phyloP scores from a whole-genome alignment of 2,113 vertebrate genomes.

The Aphelocoma coerulescens region DNA sequence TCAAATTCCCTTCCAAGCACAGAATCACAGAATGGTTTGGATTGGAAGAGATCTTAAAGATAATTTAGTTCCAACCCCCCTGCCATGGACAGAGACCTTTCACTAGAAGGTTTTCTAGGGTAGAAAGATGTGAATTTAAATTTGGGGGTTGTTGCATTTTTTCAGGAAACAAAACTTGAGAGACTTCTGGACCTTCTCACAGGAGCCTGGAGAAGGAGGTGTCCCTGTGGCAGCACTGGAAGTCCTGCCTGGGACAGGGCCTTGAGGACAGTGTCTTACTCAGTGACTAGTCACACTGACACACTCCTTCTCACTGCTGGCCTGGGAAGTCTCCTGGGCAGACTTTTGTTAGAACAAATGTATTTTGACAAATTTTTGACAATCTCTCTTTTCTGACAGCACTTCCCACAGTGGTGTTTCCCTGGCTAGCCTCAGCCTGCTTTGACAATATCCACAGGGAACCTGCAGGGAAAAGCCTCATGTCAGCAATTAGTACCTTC shows the following conservation, averaged over 20 bases:
- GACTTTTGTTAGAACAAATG: not conserved
- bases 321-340: not conserved
- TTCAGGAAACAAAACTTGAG: not conserved
- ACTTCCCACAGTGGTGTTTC: not conserved
- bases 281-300: not conserved
- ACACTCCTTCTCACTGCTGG: not conserved
- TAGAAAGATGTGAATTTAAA: not conserved
- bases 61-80: not conserved
- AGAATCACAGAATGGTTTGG: not conserved
- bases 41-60: not conserved
- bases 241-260: not conserved
- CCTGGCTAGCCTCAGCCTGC: not conserved
- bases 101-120: not conserved
- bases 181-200: not conserved
- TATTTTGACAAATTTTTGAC: not conserved
- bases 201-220: not conserved
- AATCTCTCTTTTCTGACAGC: not conserved
- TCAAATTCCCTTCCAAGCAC: not conserved
- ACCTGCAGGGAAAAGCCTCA: not conserved
- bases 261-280: not conserved
- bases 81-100: not conserved
- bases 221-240: not conserved
- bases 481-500: not conserved
- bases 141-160: not conserved
- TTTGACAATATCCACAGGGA: not conserved